Percentiles rank a stretch among this genome's conserved stretches.
Conservation (phyloP, 23 tunicate species). For the Halocynthia roretzi region DNA sequence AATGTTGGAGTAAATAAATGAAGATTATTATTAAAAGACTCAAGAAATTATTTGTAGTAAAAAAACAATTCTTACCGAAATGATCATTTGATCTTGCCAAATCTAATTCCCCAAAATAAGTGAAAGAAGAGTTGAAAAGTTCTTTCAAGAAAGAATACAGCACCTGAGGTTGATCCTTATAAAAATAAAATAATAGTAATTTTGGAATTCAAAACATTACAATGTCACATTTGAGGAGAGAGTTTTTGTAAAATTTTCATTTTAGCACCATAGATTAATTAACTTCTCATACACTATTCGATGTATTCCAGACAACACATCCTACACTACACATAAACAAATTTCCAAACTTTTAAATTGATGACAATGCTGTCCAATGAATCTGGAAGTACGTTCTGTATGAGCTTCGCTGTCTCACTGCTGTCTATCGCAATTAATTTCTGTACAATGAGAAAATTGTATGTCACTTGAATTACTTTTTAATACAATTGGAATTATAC, state of each 20-base stretch:
- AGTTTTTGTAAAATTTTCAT: background rate
- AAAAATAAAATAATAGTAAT: background rate
- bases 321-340: background rate
- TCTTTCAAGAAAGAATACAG: slow-evolving; percentile 80
- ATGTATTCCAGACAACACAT: background rate
- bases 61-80: background rate
- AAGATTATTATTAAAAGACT: background rate
- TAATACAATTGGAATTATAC: background rate
- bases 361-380: slow-evolving; percentile 52
- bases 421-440: slow-evolving; percentile 55
- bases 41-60: background rate
- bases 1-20: background rate
- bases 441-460: slow-evolving; percentile 5
- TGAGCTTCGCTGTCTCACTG: slow-evolving; percentile 46
- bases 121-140: slow-evolving; percentile 25
- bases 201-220: too few relatives aligned
- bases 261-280: too few relatives aligned
- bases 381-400: slow-evolving; percentile 61
- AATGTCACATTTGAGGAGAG: background rate
- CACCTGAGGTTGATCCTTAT: slow-evolving; percentile 73
- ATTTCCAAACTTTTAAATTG: slow-evolving; percentile 41
- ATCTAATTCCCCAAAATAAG: slow-evolving; percentile 11
- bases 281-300: background rate
- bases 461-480: background rate
- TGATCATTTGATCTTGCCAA: slow-evolving; percentile 3